These are phyloP conservation scores for Metellina segmentata DNA, from an alignment of 2,888 invertebrate species.

Conservation along the genomic window DNA sequence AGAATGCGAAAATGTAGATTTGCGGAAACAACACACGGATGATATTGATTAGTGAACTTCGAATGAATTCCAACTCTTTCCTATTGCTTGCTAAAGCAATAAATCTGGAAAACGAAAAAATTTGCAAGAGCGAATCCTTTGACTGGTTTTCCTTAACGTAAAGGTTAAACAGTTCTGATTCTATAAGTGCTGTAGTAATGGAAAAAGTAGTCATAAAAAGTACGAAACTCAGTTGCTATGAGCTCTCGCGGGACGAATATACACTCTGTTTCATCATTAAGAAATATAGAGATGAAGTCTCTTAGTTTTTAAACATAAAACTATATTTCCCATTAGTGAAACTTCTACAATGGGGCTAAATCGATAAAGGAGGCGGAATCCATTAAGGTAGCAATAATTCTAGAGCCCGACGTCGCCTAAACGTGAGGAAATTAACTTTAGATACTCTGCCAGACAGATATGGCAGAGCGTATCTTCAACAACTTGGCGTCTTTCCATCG, in stretches of 20 bases:
- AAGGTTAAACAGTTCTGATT: background rate
- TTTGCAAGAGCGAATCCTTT: background rate
- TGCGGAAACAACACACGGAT: too few relatives aligned
- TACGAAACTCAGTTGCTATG: constrained; percentile 5
- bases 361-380: constrained; percentile 64
- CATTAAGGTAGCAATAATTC: constrained; percentile 46
- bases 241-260: constrained; percentile 6
- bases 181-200: background rate
- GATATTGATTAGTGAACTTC: too few relatives aligned
- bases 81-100: too few relatives aligned
- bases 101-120: background rate
- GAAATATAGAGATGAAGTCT: background rate
- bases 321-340: constrained; percentile 63
- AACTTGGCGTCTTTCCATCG: constrained; percentile 43
- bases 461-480: constrained; percentile 13
- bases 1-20: too few relatives aligned
- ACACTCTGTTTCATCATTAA: constrained; percentile 24
- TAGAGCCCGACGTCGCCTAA: constrained; percentile 27
- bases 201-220: background rate
- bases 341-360: constrained; percentile 36
- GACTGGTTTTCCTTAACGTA: background rate
- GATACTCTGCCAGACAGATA: constrained; percentile 17
- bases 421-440: constrained; percentile 4
- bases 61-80: too few relatives aligned
- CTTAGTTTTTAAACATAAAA: constrained; percentile 39